A percentile compares a stretch with the other conserved stretches of the same genome.
Evolutionary conservation across 2,888 invertebrate species (phyloP).

Genomic region (Magallana nippona): DNA sequence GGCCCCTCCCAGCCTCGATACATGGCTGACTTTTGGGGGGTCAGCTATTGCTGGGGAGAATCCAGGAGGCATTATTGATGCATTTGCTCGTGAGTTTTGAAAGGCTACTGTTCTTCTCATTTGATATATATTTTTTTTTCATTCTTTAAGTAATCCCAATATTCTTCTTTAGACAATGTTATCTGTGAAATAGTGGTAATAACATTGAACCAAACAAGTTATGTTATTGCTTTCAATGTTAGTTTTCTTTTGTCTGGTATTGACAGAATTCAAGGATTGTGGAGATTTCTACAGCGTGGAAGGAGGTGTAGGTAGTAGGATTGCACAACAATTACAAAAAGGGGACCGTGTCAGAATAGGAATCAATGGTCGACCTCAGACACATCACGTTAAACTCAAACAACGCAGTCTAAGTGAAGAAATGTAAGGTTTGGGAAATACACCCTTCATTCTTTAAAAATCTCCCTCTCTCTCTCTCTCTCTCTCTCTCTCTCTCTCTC

Average conservation of each 20-base stretch:
- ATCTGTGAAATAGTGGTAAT: neutral
- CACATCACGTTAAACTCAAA: constrained; percentile 67
- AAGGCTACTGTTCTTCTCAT: no score
- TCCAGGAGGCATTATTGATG: constrained; percentile 70
- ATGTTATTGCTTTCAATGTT: neutral
- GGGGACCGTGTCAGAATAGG: constrained; percentile 76
- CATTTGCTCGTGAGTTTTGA: constrained; percentile 70
- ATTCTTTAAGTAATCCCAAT: no score
- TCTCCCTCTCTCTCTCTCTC: neutral
- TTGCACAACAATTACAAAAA: constrained; percentile 72
- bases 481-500: neutral
- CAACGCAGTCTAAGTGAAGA: constrained; percentile 45
- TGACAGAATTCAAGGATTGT: constrained; percentile 46
- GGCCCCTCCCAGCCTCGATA: constrained; percentile 61
- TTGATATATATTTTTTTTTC: no score
- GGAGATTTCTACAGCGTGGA: constrained; percentile 73
- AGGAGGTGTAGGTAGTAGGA: constrained; percentile 71
- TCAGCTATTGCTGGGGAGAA: constrained; percentile 59
- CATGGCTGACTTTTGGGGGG: constrained; percentile 75
- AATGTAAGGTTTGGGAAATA: constrained; percentile 1
- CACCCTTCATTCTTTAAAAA: neutral
- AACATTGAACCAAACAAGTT: neutral
- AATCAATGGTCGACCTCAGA: constrained; percentile 70
- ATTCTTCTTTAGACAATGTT: neutral
- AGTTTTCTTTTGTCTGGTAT: neutral